Conservation (phyloP, 2,888 invertebrate genomes). For the Pardosa pseudoannulata region DNA sequence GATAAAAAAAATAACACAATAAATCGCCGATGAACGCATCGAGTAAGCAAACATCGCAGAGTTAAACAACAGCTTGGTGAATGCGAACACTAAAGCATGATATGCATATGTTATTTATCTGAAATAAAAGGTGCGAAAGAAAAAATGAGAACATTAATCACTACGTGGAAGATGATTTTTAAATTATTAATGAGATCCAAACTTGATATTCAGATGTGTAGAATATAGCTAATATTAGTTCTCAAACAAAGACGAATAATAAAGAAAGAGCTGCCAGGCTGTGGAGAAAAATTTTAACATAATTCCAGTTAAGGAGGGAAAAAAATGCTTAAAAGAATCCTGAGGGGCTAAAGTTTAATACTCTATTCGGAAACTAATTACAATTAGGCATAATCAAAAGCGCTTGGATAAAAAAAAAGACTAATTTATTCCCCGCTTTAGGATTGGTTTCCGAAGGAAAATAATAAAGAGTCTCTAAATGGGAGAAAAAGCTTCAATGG, state of each 20-base stretch:
- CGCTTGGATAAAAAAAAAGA: slow-evolving; percentile 66
- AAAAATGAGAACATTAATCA: slow-evolving; percentile 66
- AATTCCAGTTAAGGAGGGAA: slow-evolving; percentile 68
- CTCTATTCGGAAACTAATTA: slow-evolving; percentile 71
- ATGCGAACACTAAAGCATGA: slow-evolving; percentile 48
- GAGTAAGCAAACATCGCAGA: slow-evolving; percentile 66
- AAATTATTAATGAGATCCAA: slow-evolving; percentile 68
- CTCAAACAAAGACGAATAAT: slow-evolving; percentile 68
- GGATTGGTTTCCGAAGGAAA: slow-evolving; percentile 69
- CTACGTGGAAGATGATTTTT: slow-evolving; percentile 67
- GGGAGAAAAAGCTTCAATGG: slow-evolving; percentile 66
- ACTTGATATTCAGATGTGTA: slow-evolving; percentile 64
- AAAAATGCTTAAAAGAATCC: slow-evolving; percentile 66
- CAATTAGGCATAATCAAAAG: slow-evolving; percentile 72
- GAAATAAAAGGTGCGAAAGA: slow-evolving; percentile 60
- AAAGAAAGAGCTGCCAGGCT: slow-evolving; percentile 51
- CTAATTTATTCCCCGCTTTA: slow-evolving; percentile 70
- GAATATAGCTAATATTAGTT: slow-evolving; percentile 70
- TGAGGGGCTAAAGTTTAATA: slow-evolving; percentile 70
- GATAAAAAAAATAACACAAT: slow-evolving; percentile 26
- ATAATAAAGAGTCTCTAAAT: slow-evolving; percentile 68
- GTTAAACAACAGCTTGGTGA: slow-evolving; percentile 69
- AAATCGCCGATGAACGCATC: slow-evolving; percentile 42
- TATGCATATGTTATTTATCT: slow-evolving; percentile 71
- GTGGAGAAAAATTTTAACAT: slow-evolving; percentile 66